Percentiles rank a stretch among this genome's conserved stretches.
Conservation (phyloP, 2,888 invertebrate genomes). For the Sphecodes monilicornis region DNA sequence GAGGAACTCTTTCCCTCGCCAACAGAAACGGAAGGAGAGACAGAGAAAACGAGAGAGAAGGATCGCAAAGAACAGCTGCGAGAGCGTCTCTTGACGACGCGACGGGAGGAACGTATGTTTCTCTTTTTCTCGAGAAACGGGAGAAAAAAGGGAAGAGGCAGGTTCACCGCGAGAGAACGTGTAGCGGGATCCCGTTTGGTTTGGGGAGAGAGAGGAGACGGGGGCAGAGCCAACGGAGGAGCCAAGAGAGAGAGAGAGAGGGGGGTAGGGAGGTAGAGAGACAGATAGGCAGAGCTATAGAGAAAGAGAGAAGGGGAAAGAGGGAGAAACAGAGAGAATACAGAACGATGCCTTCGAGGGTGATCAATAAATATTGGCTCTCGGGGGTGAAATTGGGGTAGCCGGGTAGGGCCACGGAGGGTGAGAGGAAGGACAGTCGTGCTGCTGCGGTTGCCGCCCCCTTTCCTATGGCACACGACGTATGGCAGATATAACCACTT, state of each 20-base stretch:
- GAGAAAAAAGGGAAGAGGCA: conserved; percentile 7
- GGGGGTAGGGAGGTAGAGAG: conserved; percentile 15
- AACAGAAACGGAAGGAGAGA: background rate
- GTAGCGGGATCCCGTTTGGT: conserved; percentile 28
- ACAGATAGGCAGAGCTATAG: conserved; percentile 4
- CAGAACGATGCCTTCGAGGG: conserved; percentile 82
- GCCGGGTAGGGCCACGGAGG: conserved; percentile 66
- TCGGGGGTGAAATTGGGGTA: conserved; percentile 80
- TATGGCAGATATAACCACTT: conserved; percentile 82
- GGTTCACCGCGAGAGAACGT: conserved; percentile 58
- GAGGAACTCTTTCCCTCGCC: conserved; percentile 43
- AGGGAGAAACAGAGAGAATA: conserved; percentile 55
- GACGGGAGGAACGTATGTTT: conserved; percentile 48
- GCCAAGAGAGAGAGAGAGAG: background rate
- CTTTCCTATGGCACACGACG: conserved; percentile 80
- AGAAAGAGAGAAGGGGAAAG: conserved; percentile 24
- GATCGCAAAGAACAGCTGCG: conserved; percentile 71
- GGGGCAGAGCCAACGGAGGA: conserved; percentile 22
- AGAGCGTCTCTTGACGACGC: conserved; percentile 51
- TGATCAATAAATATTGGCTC: conserved; percentile 84
- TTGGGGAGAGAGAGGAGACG: background rate
- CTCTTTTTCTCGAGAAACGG: conserved; percentile 67
- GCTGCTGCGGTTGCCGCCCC: conserved; percentile 84
- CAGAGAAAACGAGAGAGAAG: conserved; percentile 20
- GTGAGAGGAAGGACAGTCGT: conserved; percentile 78